These are phyloP conservation scores for Lemur catta DNA, from an alignment of 2,797 vertebrate genomes.

Conservation along the genomic window DNA sequence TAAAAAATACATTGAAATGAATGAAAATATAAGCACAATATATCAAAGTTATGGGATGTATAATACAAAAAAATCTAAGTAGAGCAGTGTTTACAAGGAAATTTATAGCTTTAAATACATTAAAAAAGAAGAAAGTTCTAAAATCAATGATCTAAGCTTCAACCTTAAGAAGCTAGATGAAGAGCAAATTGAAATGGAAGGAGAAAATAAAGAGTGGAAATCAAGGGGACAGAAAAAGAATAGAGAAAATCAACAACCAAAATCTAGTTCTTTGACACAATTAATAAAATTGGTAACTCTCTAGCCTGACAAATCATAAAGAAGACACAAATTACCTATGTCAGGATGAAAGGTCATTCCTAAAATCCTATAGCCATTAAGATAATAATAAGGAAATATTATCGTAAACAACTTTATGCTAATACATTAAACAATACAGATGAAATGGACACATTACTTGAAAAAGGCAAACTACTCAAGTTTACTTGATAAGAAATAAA, in stretches of 20 bases:
- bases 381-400: neutral
- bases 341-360: neutral
- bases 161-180: neutral
- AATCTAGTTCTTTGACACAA: neutral
- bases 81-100: neutral
- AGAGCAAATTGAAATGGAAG: constrained; percentile 3
- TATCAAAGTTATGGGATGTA: neutral
- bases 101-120: neutral
- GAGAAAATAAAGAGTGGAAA: constrained; percentile 28
- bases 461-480: neutral
- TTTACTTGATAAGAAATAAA: neutral
- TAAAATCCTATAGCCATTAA: neutral
- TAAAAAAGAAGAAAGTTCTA: neutral
- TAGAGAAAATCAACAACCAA: neutral
- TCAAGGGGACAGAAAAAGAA: neutral
- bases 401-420: neutral
- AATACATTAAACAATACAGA: neutral
- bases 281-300: constrained; percentile 25
- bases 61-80: neutral
- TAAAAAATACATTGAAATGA: neutral
- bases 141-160: neutral
- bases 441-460: neutral
- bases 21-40: neutral
- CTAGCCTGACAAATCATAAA: neutral
- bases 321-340: neutral